A percentile compares a stretch with the other conserved stretches of the same genome.
Conservation (phyloP, 2,113 vertebrate genomes). For the Myiozetetes cayanensis region DNA sequence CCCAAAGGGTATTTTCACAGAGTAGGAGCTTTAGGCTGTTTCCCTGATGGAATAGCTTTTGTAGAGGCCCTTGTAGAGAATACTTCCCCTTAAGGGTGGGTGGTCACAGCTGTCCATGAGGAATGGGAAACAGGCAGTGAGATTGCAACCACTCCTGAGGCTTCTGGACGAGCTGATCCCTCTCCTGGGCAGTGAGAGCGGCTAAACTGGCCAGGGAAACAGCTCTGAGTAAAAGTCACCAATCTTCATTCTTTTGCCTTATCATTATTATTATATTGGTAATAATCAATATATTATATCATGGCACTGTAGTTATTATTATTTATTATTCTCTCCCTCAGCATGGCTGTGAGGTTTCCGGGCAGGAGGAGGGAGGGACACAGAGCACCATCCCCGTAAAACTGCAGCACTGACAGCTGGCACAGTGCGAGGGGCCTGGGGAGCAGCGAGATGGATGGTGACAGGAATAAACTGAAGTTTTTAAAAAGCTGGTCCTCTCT, state of each 20-base stretch:
- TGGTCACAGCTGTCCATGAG: background rate
- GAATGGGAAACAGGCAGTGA: background rate
- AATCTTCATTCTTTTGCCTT: background rate
- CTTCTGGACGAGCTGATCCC: background rate
- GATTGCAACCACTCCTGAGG: background rate
- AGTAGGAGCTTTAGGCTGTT: background rate
- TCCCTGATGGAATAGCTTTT: background rate
- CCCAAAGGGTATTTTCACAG: background rate
- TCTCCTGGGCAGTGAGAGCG: background rate
- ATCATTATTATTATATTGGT: background rate
- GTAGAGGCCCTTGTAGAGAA: background rate
- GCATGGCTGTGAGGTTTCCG: background rate
- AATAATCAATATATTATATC: no score
- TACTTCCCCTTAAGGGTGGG: background rate
- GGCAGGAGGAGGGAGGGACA: background rate
- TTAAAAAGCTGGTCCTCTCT: background rate
- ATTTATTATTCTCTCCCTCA: background rate
- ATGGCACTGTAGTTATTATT: no score
- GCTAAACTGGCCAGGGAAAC: background rate
- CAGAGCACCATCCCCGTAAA: fast-evolving
- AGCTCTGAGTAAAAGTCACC: background rate
- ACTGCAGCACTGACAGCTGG: background rate
- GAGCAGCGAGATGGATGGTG: background rate
- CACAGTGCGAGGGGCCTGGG: background rate
- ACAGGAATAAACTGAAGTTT: background rate